phyloP scores from a whole-genome alignment of 2,113 vertebrate species.

The Myiagra hebetior region DNA sequence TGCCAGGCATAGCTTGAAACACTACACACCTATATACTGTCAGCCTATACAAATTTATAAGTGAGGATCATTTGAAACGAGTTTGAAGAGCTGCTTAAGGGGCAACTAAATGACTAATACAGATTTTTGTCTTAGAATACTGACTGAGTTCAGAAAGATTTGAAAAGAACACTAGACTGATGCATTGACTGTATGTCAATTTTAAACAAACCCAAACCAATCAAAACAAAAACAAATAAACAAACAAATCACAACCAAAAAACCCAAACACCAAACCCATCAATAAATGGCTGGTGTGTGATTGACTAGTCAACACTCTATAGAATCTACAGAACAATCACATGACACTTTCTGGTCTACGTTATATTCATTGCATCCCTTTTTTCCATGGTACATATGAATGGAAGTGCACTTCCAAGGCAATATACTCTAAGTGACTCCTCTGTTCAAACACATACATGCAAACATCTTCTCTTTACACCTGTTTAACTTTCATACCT shows the following conservation, averaged over 20 bases:
- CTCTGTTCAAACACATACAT: background rate
- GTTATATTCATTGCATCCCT: background rate
- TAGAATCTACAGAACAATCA: background rate
- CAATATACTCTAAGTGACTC: background rate
- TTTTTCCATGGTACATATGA: background rate
- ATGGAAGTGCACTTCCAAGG: background rate
- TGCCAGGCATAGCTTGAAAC: background rate
- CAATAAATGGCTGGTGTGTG: background rate
- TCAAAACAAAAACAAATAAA: background rate
- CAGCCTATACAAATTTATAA: background rate
- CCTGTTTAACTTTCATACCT: slow-evolving; percentile 71
- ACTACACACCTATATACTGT: background rate
- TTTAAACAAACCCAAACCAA: background rate
- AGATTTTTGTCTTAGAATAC: background rate
- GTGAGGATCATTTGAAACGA: background rate
- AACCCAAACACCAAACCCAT: background rate
- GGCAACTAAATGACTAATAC: background rate
- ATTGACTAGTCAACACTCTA: background rate
- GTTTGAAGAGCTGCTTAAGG: background rate
- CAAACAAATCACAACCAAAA: background rate
- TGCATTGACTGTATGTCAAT: background rate
- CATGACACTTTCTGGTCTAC: background rate
- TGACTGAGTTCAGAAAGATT: background rate
- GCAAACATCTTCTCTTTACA: background rate
- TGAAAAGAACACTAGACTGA: background rate